These are phyloP conservation scores for Vulpes vulpes DNA, from an alignment of 2,113 vertebrate genomes.

Conservation along the genomic window DNA sequence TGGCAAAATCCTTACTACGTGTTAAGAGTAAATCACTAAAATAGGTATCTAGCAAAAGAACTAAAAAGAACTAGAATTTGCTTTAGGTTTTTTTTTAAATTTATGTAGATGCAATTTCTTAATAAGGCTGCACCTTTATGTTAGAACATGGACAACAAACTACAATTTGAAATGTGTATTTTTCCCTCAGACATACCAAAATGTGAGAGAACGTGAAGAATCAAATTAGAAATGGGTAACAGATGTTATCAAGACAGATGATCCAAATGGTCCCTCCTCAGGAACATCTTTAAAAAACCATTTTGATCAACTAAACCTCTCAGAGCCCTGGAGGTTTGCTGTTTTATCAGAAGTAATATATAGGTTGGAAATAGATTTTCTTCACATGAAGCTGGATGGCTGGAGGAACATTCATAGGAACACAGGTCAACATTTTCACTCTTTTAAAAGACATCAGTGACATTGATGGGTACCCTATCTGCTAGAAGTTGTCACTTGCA, in stretches of 20 bases:
- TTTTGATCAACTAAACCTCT: slow-evolving; percentile 41
- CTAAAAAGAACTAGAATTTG: not conserved
- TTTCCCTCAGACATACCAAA: not conserved
- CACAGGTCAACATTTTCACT: slow-evolving; percentile 66
- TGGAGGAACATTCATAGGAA: slow-evolving; percentile 64
- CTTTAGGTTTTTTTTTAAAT: not conserved
- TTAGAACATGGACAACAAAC: not conserved
- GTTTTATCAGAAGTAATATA: slow-evolving; percentile 63
- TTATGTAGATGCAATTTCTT: not conserved
- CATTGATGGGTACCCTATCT: slow-evolving; percentile 49
- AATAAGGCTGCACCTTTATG: not conserved
- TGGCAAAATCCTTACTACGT: not conserved
- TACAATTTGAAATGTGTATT: not conserved
- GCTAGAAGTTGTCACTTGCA: slow-evolving; percentile 75
- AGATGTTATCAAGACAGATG: not conserved
- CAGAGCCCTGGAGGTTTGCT: not conserved
- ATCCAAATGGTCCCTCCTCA: not conserved
- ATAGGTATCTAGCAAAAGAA: not conserved
- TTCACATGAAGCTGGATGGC: slow-evolving; percentile 32
- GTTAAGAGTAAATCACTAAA: slow-evolving; percentile 8
- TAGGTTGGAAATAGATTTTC: slow-evolving; percentile 48
- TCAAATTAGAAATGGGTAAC: slow-evolving; percentile 1
- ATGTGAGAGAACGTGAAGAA: slow-evolving; percentile 7
- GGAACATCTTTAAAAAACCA: slow-evolving; percentile 8
- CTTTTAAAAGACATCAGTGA: slow-evolving; percentile 73